These are phyloP conservation scores for Gnathonemus echidnorhynchus DNA, from an alignment of 2,113 vertebrate genomes.

Conservation along the genomic window DNA sequence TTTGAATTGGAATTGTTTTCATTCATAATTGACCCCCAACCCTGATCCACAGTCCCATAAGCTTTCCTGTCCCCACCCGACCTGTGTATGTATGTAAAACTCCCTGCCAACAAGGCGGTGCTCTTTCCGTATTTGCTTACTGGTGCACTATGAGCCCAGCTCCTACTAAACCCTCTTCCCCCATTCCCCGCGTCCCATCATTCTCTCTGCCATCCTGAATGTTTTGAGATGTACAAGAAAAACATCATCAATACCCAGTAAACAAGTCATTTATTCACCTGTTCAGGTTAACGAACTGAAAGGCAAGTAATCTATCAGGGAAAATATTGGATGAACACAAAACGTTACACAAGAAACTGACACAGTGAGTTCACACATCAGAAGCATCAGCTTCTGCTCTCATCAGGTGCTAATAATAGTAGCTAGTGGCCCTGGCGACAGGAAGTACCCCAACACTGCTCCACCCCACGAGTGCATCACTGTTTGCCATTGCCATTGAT, in stretches of 20 bases:
- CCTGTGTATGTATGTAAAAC: neutral
- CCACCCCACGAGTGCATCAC: conserved; percentile 34
- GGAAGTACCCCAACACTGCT: neutral
- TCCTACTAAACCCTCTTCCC: neutral
- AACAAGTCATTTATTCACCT: neutral
- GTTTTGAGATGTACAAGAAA: neutral
- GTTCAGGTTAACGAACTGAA: neutral
- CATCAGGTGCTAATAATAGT: neutral
- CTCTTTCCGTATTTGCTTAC: neutral
- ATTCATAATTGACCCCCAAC: neutral
- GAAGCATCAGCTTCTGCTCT: neutral
- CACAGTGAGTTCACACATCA: neutral
- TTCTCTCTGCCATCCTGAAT: neutral
- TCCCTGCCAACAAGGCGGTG: neutral
- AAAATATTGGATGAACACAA: neutral
- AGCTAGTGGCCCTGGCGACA: neutral
- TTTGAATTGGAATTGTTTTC: neutral
- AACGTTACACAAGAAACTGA: neutral
- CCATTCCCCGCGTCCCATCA: neutral
- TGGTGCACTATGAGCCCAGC: neutral
- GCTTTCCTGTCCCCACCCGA: neutral
- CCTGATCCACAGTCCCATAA: neutral
- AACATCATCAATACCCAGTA: neutral
- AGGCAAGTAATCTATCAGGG: neutral
- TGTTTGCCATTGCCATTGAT: conserved; percentile 67